These are phyloP conservation scores for Microcaecilia unicolor DNA, from an alignment of 2,797 vertebrate species.

Conservation along the genomic window DNA sequence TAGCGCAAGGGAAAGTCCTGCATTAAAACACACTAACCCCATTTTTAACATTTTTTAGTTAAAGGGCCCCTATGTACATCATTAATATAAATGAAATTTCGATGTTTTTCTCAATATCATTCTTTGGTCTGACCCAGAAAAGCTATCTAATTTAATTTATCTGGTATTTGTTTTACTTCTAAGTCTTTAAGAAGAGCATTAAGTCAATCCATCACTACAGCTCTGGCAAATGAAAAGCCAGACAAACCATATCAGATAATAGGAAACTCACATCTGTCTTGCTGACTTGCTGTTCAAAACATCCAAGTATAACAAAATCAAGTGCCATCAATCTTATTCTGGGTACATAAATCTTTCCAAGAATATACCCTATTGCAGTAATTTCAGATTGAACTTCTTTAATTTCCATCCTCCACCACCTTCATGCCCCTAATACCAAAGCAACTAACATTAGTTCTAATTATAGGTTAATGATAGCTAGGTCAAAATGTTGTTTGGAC, in stretches of 20 bases:
- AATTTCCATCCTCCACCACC: slow-evolving; percentile 15
- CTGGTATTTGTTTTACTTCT: slow-evolving; percentile 12
- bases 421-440: slow-evolving; percentile 14
- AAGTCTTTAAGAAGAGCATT: slow-evolving; percentile 25
- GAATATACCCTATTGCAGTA: background rate
- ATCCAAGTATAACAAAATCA: slow-evolving; percentile 12
- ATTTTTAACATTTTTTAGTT: no score
- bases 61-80: no score
- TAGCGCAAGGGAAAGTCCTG: no score
- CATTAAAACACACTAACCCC: no score
- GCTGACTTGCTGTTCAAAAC: slow-evolving; percentile 17
- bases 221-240: slow-evolving; percentile 22
- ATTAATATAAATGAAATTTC: background rate
- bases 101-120: background rate
- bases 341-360: slow-evolving; percentile 7
- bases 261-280: slow-evolving; percentile 19
- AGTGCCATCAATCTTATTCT: slow-evolving; percentile 11
- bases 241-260: slow-evolving; percentile 10
- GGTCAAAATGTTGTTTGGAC: slow-evolving; percentile 11
- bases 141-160: slow-evolving; percentile 6
- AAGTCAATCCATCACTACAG: slow-evolving; percentile 25
- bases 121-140: slow-evolving; percentile 1
- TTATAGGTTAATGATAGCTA: slow-evolving; percentile 10
- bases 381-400: slow-evolving; percentile 16
- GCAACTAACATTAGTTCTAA: slow-evolving; percentile 15